These are phyloP conservation scores for Coluber constrictor DNA, from an alignment of 2,797 vertebrate genomes.

Conservation along the genomic window DNA sequence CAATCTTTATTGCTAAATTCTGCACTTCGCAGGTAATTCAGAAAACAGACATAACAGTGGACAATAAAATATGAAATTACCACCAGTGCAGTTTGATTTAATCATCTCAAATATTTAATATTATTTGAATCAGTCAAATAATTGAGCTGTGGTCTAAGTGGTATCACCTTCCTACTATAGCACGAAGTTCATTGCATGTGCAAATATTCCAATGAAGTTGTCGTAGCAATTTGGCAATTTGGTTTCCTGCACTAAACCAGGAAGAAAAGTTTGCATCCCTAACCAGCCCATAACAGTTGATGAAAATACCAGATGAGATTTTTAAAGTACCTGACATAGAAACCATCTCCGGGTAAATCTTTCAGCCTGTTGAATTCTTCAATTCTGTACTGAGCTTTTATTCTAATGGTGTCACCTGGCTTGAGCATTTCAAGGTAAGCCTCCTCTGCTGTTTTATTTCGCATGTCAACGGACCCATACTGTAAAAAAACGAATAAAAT, in stretches of 20 bases:
- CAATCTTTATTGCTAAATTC: background rate
- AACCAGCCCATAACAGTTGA: background rate
- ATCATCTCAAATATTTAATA: background rate
- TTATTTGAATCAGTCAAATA: background rate
- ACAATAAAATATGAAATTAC: background rate
- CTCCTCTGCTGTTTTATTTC: conserved; percentile 89
- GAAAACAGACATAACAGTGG: background rate
- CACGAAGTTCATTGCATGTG: background rate
- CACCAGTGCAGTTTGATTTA: background rate
- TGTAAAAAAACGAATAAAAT: conserved; percentile 53
- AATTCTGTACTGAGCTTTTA: conserved; percentile 85
- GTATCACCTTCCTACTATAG: background rate
- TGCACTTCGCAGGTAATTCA: background rate
- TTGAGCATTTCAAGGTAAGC: conserved; percentile 94
- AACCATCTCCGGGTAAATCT: conserved; percentile 85
- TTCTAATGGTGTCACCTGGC: conserved; percentile 81
- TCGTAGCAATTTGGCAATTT: background rate
- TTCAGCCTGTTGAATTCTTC: conserved; percentile 82
- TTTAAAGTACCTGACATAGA: conserved; percentile 86
- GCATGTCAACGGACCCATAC: conserved; percentile 86
- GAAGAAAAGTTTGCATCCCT: background rate
- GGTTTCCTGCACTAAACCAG: background rate
- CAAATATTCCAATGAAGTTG: background rate
- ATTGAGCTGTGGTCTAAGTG: too few species aligned
- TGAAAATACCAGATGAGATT: background rate